A percentile compares a stretch with the other conserved stretches of the same genome.
These are phyloP conservation scores for Hippopotamyrus pictus DNA, from an alignment of 2,797 vertebrate genomes.

Conservation along the genomic window DNA sequence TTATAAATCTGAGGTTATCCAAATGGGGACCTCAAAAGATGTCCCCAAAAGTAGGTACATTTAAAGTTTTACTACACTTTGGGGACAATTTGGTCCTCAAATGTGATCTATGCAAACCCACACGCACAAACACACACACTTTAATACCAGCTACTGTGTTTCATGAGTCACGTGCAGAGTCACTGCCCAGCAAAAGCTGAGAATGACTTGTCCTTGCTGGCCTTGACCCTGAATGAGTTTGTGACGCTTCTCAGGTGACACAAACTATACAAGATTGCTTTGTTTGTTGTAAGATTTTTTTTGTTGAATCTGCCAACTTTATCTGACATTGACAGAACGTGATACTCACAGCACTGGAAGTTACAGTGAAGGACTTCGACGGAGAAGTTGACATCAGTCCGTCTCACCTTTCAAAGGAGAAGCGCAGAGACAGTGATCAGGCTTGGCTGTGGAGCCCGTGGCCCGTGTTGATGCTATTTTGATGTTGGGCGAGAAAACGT, in stretches of 20 bases:
- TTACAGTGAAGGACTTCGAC: constrained; percentile 25
- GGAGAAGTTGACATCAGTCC: constrained; percentile 29
- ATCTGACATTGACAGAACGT: neutral
- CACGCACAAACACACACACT: neutral
- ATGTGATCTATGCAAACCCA: no score
- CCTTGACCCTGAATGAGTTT: neutral
- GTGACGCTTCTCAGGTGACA: neutral
- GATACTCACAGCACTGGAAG: constrained; percentile 33
- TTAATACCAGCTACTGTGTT: neutral
- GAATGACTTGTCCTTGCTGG: neutral
- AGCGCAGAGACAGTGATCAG: neutral
- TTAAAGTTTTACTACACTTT: no score
- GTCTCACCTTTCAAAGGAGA: constrained; percentile 27
- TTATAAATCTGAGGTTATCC: no score
- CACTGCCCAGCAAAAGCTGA: neutral
- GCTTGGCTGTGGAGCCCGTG: neutral
- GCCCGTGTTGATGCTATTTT: neutral
- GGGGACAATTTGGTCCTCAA: no score
- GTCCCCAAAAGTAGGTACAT: no score
- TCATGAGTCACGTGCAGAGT: neutral
- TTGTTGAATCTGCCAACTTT: neutral
- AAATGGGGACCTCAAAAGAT: no score
- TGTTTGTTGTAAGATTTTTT: neutral
- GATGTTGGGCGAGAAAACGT: neutral
- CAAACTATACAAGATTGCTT: neutral